These are phyloP conservation scores for Pogonomyrmex barbatus DNA, from an alignment of 1,140 invertebrate species.

Conservation along the genomic window DNA sequence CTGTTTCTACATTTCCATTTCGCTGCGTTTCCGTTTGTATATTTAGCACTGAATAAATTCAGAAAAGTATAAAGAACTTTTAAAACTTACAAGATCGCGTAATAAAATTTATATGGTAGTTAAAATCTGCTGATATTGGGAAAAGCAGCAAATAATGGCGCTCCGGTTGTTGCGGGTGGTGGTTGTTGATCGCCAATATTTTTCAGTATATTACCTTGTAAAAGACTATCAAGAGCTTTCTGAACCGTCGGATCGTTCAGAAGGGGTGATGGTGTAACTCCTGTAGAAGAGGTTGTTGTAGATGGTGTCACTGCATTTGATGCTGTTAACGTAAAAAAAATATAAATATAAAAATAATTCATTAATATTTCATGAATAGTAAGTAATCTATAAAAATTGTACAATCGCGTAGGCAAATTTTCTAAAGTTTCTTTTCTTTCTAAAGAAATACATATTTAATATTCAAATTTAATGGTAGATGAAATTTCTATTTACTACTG, in stretches of 20 bases:
- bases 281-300: constrained; percentile 73
- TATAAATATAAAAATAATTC: too few species aligned
- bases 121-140: constrained; percentile 84
- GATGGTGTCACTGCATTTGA: constrained; percentile 73
- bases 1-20: not conserved
- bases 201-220: constrained; percentile 89
- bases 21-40: not conserved
- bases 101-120: constrained; percentile 47
- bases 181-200: constrained; percentile 84
- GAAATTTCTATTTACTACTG: not conserved
- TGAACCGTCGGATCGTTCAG: constrained; percentile 91
- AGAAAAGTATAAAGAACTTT: constrained; percentile 8
- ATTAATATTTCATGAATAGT: constrained; percentile 5
- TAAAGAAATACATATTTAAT: not conserved
- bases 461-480: not conserved
- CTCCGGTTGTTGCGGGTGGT: constrained; percentile 63
- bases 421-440: not conserved
- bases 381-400: not conserved
- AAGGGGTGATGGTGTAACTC: constrained; percentile 86
- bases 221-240: constrained; percentile 91
- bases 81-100: not conserved
- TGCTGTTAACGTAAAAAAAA: constrained; percentile 74
- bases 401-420: not conserved
- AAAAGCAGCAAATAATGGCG: constrained; percentile 84
- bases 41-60: constrained; percentile 27